These are phyloP conservation scores for Chaetodon trifasciatus DNA, from an alignment of 2,797 vertebrate genomes.

Conservation along the genomic window DNA sequence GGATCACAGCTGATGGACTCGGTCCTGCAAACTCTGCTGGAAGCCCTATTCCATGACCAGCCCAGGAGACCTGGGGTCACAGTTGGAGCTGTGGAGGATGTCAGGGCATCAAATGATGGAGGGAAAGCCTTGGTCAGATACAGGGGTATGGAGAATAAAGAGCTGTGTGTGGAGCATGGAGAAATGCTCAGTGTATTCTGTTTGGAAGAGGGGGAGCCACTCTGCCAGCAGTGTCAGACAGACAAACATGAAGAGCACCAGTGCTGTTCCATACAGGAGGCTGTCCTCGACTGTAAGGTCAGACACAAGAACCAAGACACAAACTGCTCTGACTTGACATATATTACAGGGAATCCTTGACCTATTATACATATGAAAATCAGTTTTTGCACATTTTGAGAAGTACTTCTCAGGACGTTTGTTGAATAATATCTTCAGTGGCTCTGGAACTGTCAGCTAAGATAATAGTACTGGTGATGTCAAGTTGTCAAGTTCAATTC, in stretches of 20 bases:
- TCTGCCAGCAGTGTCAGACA: conserved; percentile 66
- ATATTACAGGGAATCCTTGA: background rate
- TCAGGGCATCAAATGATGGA: background rate
- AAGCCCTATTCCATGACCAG: conserved; percentile 71
- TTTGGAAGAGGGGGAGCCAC: conserved; percentile 68
- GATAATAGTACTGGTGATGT: too few relatives aligned
- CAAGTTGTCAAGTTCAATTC: too few relatives aligned
- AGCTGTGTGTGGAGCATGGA: conserved; percentile 60
- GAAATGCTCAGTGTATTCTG: conserved; percentile 65
- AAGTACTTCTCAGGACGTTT: too few relatives aligned
- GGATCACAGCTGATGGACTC: conserved; percentile 69
- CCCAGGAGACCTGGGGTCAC: conserved; percentile 37
- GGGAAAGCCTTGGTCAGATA: background rate
- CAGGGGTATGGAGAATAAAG: background rate
- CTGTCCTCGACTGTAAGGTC: conserved; percentile 72
- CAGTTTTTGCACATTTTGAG: background rate
- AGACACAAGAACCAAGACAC: conserved; percentile 2
- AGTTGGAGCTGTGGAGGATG: background rate
- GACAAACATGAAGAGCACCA: conserved; percentile 67
- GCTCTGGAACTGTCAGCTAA: background rate
- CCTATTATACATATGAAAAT: background rate
- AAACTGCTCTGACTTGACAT: background rate
- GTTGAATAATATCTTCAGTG: background rate
- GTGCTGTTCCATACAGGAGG: conserved; percentile 67
- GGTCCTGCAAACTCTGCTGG: conserved; percentile 70